phyloP scores from a whole-genome alignment of 2,888 invertebrate species.

The Hipparchia semele region DNA sequence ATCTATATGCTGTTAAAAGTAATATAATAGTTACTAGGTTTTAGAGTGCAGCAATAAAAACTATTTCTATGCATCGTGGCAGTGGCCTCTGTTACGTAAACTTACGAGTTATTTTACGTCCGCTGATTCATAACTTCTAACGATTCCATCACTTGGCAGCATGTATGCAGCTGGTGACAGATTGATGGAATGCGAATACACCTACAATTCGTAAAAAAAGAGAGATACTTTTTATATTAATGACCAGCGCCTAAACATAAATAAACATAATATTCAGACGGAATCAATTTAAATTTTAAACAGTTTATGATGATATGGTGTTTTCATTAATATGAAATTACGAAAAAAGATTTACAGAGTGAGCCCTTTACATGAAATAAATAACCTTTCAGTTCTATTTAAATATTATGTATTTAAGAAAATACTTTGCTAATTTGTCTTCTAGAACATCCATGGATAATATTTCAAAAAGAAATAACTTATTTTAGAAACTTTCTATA shows the following conservation, averaged over 20 bases:
- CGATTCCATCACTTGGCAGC: conserved; percentile 24
- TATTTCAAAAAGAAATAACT: neutral
- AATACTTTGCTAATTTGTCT: neutral
- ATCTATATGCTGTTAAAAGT: neutral
- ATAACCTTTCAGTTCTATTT: too few relatives aligned
- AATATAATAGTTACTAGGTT: conserved; percentile 11
- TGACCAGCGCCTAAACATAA: neutral
- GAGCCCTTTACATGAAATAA: too few relatives aligned
- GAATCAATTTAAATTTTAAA: too few relatives aligned
- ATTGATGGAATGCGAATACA: conserved; percentile 5
- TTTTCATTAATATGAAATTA: too few relatives aligned
- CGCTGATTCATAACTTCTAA: conserved; percentile 25
- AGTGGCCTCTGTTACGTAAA: conserved; percentile 27
- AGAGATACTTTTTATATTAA: neutral
- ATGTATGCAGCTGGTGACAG: conserved; percentile 15
- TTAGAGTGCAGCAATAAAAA: conserved; percentile 18
- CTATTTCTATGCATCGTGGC: conserved; percentile 21
- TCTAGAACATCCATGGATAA: neutral
- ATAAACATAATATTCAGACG: too few relatives aligned
- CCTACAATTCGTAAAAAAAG: neutral
- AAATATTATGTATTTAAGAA: too few relatives aligned
- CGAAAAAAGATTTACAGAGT: too few relatives aligned
- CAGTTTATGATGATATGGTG: too few relatives aligned
- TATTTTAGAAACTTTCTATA: neutral
- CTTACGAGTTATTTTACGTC: conserved; percentile 24